These are phyloP conservation scores for Holacanthus passer DNA, from an alignment of 2,113 vertebrate genomes.

Conservation along the genomic window DNA sequence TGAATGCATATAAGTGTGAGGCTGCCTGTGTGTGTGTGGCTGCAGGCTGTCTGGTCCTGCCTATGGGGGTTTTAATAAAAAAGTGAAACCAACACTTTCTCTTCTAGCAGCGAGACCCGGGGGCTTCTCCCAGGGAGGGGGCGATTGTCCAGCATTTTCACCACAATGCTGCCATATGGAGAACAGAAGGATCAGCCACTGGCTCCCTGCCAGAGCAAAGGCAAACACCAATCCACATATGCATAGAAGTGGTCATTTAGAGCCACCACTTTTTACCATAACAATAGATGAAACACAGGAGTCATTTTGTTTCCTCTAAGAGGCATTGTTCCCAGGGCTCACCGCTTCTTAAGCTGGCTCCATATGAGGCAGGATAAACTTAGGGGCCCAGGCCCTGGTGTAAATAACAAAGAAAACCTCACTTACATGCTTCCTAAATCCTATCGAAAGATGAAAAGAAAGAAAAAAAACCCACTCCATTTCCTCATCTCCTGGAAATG, in stretches of 20 bases:
- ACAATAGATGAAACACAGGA: slow-evolving; percentile 86
- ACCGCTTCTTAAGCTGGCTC: slow-evolving; percentile 84
- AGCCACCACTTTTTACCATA: slow-evolving; percentile 84
- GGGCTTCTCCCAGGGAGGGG: slow-evolving; percentile 77
- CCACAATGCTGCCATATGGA: slow-evolving; percentile 93
- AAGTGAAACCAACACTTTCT: slow-evolving; percentile 88
- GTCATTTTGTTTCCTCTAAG: slow-evolving; percentile 80
- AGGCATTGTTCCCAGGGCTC: slow-evolving; percentile 81
- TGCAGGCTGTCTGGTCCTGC: slow-evolving; percentile 66
- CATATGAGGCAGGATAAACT: slow-evolving; percentile 86
- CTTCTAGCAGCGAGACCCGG: slow-evolving; percentile 84
- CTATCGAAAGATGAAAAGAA: slow-evolving; percentile 79
- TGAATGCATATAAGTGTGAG: slow-evolving; percentile 30
- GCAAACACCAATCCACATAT: slow-evolving; percentile 87
- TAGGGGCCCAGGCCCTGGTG: slow-evolving; percentile 81
- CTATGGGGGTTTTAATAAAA: slow-evolving; percentile 72
- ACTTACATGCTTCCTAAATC: slow-evolving; percentile 86
- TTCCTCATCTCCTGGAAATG: slow-evolving; percentile 80
- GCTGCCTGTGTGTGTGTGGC: slow-evolving; percentile 39
- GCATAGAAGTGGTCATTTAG: slow-evolving; percentile 83
- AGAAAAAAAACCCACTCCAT: slow-evolving; percentile 72
- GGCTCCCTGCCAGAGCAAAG: slow-evolving; percentile 84
- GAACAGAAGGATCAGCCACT: slow-evolving; percentile 90
- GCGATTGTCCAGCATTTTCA: slow-evolving; percentile 88
- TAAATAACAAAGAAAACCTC: slow-evolving; percentile 84